phyloP scores from a whole-genome alignment of 2,888 invertebrate species.

The Ectemnius continuus region DNA sequence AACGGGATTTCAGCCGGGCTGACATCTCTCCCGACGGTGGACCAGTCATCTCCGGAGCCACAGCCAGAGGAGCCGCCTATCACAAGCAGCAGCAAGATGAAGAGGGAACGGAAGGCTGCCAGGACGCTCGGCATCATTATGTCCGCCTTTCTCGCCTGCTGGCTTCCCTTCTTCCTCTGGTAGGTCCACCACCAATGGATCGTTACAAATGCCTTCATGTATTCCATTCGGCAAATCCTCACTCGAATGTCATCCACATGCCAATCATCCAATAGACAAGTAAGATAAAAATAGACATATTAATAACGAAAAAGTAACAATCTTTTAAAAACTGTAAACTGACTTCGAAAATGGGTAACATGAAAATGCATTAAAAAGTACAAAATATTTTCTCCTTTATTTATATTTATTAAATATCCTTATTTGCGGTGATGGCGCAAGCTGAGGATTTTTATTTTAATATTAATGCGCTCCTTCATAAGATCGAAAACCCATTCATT shows the following conservation, averaged over 20 bases:
- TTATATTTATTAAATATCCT: too few species aligned
- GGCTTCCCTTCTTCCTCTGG: conserved; percentile 98
- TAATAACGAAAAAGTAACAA: neutral
- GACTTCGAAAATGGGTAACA: too few species aligned
- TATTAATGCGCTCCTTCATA: too few species aligned
- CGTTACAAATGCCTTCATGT: too few species aligned
- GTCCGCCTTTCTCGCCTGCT: conserved; percentile 96
- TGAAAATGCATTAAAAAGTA: too few species aligned
- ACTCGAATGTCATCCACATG: neutral
- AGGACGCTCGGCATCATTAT: conserved; percentile 97
- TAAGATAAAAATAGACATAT: neutral
- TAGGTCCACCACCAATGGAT: conserved; percentile 71
- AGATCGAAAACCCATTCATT: too few species aligned
- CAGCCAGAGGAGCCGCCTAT: conserved; percentile 82
- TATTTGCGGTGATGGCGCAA: too few species aligned
- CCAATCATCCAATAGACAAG: neutral
- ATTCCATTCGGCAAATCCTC: neutral
- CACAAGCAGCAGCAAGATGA: conserved; percentile 90
- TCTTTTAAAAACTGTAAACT: too few species aligned
- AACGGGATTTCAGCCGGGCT: conserved; percentile 89
- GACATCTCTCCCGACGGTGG: conserved; percentile 79
- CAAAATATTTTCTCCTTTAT: too few species aligned
- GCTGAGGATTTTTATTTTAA: too few species aligned
- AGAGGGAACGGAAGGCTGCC: conserved; percentile 93
- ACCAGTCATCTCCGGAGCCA: conserved; percentile 70